Conservation (phyloP, 2,797 vertebrate species). For the Taenioides sp. region DNA sequence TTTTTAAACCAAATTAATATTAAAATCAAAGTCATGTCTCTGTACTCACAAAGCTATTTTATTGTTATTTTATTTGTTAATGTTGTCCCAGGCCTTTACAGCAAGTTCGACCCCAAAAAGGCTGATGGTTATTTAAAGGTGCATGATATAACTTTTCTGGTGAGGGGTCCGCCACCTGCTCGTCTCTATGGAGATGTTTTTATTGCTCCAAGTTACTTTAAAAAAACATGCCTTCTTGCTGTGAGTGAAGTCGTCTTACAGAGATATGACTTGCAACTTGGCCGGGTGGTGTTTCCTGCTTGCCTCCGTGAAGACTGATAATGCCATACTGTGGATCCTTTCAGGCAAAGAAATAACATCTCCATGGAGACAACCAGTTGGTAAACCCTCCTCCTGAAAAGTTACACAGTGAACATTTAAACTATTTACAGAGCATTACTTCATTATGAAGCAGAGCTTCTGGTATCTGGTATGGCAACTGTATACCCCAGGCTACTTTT, state of each 20-base stretch:
- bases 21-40: not conserved
- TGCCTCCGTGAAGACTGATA: too few species aligned
- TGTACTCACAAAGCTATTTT: too few species aligned
- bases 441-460: not conserved
- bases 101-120: too few species aligned
- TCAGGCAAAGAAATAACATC: too few species aligned
- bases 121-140: too few species aligned
- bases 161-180: too few species aligned
- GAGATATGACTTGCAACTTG: not conserved
- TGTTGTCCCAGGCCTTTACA: too few species aligned
- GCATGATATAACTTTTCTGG: too few species aligned
- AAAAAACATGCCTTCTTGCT: not conserved
- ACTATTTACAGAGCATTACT: not conserved
- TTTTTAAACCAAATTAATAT: not conserved
- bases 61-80: too few species aligned
- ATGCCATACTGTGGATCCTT: too few species aligned
- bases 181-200: not conserved
- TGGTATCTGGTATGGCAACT: not conserved
- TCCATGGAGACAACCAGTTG: too few species aligned
- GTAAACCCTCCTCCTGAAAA: not conserved
- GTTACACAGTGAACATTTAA: not conserved
- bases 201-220: not conserved
- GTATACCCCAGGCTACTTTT: not conserved
- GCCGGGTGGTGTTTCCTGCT: too few species aligned
- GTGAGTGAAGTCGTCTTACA: not conserved